Evolutionary conservation across 2,888 invertebrate genomes (phyloP), one percentile per base, ranked within the genome.

Genomic region (Digitonthophagus gazella): DNA sequence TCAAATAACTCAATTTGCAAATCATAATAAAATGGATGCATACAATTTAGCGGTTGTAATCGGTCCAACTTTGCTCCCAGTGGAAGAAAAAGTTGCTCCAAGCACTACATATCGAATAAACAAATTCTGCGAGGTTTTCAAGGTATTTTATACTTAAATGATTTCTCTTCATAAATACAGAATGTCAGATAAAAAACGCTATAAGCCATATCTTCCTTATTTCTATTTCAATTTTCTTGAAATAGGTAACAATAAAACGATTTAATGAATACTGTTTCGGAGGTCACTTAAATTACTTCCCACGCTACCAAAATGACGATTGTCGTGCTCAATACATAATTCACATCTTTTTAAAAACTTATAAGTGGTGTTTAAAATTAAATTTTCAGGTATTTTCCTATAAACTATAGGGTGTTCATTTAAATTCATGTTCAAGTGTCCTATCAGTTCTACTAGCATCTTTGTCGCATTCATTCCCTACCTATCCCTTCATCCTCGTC

Each of bases 31-130:
- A 81, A 97, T 97, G 96, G 89, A 91, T 75, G 84, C 89, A 0
- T 89, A 90, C 66, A 96, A 96, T 83, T 84, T 96, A 72, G 92
- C 96, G 0, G 91, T 95, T 73, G 91, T 96, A 20, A 85, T 96
- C 80, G 91, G 93, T 0, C 96, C 96, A 0, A 93, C 93, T 78
- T 86, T 96, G 66, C 92, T 96, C 90, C 94, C 94, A 0, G 83
- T 91, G 8, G 89, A 90, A 66, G 89, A 90, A 78, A 84, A 82
- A 77, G 75, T 78, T 64, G 78, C 76, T 5, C 76, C 78, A 19
- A 86, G 89, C 15, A 86, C 90, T 72, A 85, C 87, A 72, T 84
- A 71, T n/a, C 72, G 91, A 73, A 83, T 91, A 68, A 88, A 88
- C 66, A 88, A 90, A 76, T 91, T 91, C 82, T 88, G 91, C 28